phyloP scores from a whole-genome alignment of 2,113 vertebrate species.

The Rissa tridactyla region DNA sequence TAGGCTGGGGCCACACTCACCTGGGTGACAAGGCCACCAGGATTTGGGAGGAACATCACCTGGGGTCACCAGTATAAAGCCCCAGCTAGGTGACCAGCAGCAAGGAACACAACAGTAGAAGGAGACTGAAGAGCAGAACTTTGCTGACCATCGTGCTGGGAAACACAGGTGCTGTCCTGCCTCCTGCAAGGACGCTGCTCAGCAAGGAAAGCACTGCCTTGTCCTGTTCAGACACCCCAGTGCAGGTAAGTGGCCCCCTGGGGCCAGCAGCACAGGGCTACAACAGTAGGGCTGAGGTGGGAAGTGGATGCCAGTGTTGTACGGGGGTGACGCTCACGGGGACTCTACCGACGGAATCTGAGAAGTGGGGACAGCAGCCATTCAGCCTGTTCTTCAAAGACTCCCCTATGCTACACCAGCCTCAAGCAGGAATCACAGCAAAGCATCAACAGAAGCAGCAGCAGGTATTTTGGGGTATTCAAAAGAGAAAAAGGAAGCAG shows the following conservation, averaged over 20 bases:
- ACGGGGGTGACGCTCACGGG: rapidly evolving
- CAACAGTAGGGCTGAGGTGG: rapidly evolving
- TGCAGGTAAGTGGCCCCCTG: neutral
- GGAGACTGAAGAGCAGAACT: neutral
- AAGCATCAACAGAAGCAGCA: neutral
- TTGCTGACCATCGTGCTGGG: neutral
- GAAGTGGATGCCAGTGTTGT: rapidly evolving
- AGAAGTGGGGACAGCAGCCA: neutral
- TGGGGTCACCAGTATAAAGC: neutral
- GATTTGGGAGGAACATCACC: neutral
- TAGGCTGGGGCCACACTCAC: rapidly evolving
- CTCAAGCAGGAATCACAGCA: neutral
- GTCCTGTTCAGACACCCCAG: neutral
- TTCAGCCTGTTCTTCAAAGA: neutral
- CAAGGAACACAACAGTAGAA: neutral
- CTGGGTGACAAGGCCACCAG: neutral
- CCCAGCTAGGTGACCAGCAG: neutral
- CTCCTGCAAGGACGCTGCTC: neutral
- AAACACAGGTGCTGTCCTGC: neutral
- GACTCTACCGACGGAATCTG: neutral
- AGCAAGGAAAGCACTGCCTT: neutral
- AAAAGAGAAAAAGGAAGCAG: neutral
- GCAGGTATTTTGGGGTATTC: neutral
- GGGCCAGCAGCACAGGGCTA: neutral
- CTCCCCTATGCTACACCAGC: neutral